Percentiles rank a stretch among this genome's conserved stretches.
Conservation (phyloP, 2,888 invertebrate species). For the Mesoligia furuncula region DNA sequence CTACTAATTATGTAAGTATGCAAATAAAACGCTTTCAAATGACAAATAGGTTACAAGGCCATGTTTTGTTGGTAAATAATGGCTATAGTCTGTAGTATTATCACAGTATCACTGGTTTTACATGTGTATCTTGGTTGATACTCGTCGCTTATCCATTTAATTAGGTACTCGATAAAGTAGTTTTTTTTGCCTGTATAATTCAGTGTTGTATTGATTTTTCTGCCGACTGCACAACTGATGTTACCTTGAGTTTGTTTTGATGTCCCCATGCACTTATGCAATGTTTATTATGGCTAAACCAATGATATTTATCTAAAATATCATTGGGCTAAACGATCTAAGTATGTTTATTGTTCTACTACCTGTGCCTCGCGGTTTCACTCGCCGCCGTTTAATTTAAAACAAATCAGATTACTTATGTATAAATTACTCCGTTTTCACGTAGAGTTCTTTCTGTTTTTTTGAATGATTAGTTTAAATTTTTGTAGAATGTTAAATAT, state of each 20-base stretch:
- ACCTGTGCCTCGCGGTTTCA: neutral
- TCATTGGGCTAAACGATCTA: neutral
- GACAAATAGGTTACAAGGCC: constrained; percentile 19
- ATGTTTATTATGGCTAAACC: neutral
- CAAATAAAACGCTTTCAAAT: constrained; percentile 17
- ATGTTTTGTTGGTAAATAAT: constrained; percentile 50
- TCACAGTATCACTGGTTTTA: neutral
- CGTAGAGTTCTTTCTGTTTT: neutral
- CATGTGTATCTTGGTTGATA: neutral
- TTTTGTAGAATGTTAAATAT: neutral
- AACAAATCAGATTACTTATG: neutral
- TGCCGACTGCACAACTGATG: neutral
- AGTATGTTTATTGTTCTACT: neutral
- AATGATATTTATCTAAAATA: too few species aligned
- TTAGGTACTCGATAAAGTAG: neutral
- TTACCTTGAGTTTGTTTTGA: constrained; percentile 41
- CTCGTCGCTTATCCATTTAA: neutral
- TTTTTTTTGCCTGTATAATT: neutral
- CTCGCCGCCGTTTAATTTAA: neutral
- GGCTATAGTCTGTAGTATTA: neutral
- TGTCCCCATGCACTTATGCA: neutral
- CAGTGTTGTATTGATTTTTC: constrained; percentile 36
- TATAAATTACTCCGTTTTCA: neutral
- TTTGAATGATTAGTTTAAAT: neutral
- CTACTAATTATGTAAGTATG: constrained; percentile 47